A percentile compares a stretch with the other conserved stretches of the same genome.
phyloP scores from a whole-genome alignment of 2,888 invertebrate genomes.

The Caenorhabditis sp. region DNA sequence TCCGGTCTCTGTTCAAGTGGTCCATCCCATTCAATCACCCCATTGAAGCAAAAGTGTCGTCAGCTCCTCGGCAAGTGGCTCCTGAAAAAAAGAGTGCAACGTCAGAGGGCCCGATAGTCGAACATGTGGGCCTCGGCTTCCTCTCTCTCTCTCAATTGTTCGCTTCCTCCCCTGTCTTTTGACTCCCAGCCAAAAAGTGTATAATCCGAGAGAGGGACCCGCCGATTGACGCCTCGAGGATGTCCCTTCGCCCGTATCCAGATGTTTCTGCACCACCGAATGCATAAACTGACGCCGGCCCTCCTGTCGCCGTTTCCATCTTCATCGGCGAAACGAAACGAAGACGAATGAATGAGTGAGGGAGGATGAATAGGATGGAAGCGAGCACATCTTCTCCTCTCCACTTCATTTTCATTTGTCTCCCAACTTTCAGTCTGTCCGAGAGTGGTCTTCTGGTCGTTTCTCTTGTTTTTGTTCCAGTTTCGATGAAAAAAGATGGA shows the following conservation, averaged over 20 bases:
- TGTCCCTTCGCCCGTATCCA: constrained; percentile 13
- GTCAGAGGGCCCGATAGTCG: not conserved
- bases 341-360: constrained; percentile 18
- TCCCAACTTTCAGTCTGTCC: not conserved
- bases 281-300: constrained; percentile 40
- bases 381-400: too few species aligned
- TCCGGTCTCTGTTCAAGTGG: too few species aligned
- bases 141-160: constrained; percentile 21
- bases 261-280: constrained; percentile 53
- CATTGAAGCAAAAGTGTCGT: too few species aligned
- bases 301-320: not conserved
- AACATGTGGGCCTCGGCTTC: not conserved
- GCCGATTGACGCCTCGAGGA: constrained; percentile 45
- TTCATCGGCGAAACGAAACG: constrained; percentile 21
- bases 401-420: constrained; percentile 32
- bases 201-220: constrained; percentile 27
- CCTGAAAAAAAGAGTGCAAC: constrained; percentile 3
- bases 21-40: too few species aligned
- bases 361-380: not conserved
- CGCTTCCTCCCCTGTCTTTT: constrained; percentile 4
- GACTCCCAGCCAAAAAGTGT: constrained; percentile 21
- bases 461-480: constrained; percentile 29
- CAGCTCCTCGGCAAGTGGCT: too few species aligned
- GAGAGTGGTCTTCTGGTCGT: constrained; percentile 6
- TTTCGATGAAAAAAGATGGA: constrained; percentile 21